A percentile compares a stretch with the other conserved stretches of the same genome.
phyloP scores from a whole-genome alignment of 2,797 vertebrate species.

The Ceyx erithaca region DNA sequence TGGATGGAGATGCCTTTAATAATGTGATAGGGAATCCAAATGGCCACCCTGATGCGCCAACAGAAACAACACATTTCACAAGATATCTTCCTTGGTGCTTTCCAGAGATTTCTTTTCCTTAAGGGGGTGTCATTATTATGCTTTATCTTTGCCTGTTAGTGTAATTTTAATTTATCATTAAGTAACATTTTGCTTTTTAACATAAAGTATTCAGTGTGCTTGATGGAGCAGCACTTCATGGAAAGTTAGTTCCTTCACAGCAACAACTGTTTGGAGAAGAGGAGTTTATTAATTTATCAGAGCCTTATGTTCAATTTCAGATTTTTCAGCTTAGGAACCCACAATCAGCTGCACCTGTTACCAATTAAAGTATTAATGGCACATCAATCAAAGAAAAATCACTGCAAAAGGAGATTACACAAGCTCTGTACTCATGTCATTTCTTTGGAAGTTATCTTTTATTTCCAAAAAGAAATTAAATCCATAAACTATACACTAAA shows the following conservation, averaged over 20 bases:
- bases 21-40: slow-evolving; percentile 73
- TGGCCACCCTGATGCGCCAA: slow-evolving; percentile 67
- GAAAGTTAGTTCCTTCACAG: slow-evolving; percentile 82
- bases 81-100: slow-evolving; percentile 71
- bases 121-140: slow-evolving; percentile 75
- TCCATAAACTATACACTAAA: slow-evolving; percentile 69
- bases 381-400: slow-evolving; percentile 85
- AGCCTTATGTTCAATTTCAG: slow-evolving; percentile 87
- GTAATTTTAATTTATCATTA: slow-evolving; percentile 84
- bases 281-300: slow-evolving; percentile 88
- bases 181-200: slow-evolving; percentile 84
- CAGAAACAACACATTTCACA: slow-evolving; percentile 75
- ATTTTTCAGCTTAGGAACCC: slow-evolving; percentile 82
- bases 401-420: slow-evolving; percentile 79
- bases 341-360: slow-evolving; percentile 88
- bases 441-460: slow-evolving; percentile 79
- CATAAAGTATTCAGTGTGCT: slow-evolving; percentile 83
- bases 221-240: slow-evolving; percentile 80
- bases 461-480: slow-evolving; percentile 79
- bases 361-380: slow-evolving; percentile 87
- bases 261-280: slow-evolving; percentile 85
- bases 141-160: slow-evolving; percentile 74
- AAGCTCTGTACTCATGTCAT: slow-evolving; percentile 75
- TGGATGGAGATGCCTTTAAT: slow-evolving; percentile 73
- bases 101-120: slow-evolving; percentile 77